phyloP scores from a whole-genome alignment of 2,797 vertebrate species.

The Serranus cabrilla region DNA sequence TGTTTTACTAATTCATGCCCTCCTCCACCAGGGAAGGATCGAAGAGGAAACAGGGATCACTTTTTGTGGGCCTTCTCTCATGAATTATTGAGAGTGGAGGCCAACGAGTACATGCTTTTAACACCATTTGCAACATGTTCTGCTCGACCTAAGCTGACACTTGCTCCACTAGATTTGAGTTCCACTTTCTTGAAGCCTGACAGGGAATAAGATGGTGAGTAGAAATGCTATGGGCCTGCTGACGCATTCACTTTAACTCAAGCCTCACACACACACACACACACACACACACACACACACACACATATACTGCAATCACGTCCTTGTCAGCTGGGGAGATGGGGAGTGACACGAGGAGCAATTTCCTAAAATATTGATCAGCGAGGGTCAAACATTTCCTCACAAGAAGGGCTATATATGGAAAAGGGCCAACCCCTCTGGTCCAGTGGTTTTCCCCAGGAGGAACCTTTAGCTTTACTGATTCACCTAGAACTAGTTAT shows the following conservation, averaged over 20 bases:
- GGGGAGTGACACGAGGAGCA: slow-evolving; percentile 80
- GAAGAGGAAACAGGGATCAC: slow-evolving; percentile 82
- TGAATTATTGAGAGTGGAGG: slow-evolving; percentile 82
- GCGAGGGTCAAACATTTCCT: slow-evolving; percentile 83
- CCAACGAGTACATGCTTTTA: slow-evolving; percentile 88
- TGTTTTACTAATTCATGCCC: slow-evolving; percentile 84
- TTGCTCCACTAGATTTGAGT: slow-evolving; percentile 75
- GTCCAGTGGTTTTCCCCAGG: slow-evolving; percentile 46
- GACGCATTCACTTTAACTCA: slow-evolving; percentile 80
- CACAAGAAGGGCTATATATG: slow-evolving; percentile 76
- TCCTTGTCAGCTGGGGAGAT: slow-evolving; percentile 72
- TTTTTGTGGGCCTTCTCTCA: slow-evolving; percentile 76
- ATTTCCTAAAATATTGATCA: slow-evolving; percentile 89
- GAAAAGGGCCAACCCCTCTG: slow-evolving; percentile 58
- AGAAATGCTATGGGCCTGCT: slow-evolving; percentile 69
- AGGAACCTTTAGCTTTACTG: slow-evolving; percentile 53
- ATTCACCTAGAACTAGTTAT: slow-evolving; percentile 34
- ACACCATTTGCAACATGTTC: slow-evolving; percentile 86
- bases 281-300: slow-evolving; percentile 37
- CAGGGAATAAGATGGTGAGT: slow-evolving; percentile 64
- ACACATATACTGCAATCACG: slow-evolving; percentile 43
- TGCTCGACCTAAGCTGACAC: slow-evolving; percentile 83
- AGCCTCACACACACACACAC: slow-evolving; percentile 43
- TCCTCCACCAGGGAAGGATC: slow-evolving; percentile 77
- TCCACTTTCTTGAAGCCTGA: slow-evolving; percentile 80